phyloP scores from a whole-genome alignment of 1,140 invertebrate species.

The Bombyx mandarina region DNA sequence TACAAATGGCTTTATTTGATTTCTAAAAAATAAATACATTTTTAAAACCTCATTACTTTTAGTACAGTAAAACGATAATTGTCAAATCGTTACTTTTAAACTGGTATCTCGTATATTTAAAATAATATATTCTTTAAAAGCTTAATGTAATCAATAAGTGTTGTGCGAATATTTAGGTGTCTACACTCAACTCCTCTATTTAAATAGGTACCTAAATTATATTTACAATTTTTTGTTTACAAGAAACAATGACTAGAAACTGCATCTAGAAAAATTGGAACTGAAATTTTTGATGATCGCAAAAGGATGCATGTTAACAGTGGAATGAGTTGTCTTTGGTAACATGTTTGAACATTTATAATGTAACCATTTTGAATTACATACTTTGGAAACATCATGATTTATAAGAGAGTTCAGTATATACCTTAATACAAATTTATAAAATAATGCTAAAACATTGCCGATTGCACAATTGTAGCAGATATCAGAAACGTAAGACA shows the following conservation, averaged over 20 bases:
- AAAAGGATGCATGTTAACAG: constrained; percentile 10
- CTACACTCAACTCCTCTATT: constrained; percentile 43
- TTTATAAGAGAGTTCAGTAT: too few species aligned
- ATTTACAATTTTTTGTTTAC: constrained; percentile 61
- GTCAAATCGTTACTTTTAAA: too few species aligned
- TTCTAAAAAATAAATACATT: background rate
- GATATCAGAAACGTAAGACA: too few species aligned
- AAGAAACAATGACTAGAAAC: constrained; percentile 66
- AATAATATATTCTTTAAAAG: too few species aligned
- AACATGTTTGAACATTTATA: constrained; percentile 47
- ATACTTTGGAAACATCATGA: background rate
- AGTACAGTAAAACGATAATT: background rate
- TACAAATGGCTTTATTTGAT: too few species aligned
- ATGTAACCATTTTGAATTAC: background rate
- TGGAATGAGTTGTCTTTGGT: constrained; percentile 64
- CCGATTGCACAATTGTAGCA: too few species aligned
- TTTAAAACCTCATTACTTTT: constrained; percentile 1
- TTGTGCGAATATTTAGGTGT: constrained; percentile 59
- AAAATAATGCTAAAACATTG: too few species aligned
- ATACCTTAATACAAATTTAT: too few species aligned
- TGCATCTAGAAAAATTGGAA: constrained; percentile 46
- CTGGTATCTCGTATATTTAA: too few species aligned
- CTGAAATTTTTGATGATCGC: constrained; percentile 34
- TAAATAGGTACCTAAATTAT: constrained; percentile 47
- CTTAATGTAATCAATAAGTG: constrained; percentile 30